Evolutionary conservation across 2,797 vertebrate species (phyloP), one percentile per base, ranked within the genome.

Genomic region (Enteromius fasciolatus): DNA sequence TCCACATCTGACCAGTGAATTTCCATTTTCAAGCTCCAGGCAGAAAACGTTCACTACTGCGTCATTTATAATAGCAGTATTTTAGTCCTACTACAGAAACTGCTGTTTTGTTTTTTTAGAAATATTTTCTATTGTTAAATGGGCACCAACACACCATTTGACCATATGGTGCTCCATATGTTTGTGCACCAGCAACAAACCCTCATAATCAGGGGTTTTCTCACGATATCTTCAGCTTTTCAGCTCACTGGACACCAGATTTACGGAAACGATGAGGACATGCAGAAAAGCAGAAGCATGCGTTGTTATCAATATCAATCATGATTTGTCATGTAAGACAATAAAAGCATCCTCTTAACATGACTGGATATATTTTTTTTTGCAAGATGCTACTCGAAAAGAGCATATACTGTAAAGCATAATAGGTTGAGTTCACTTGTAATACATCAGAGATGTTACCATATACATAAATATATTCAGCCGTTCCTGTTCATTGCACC

Each of bases 131-230:
- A 57, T 69, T 28, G 64, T 79, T 44, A 69, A 57, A 69, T 44
- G 50, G 33, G 77, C 44, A 78, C 7, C 14, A 52, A 78, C 20
- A 39, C 63, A 52, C 23, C 3, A 74, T 36, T 33, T 36, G 46
- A 36, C 28, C 61, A 67, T 67, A 78, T 78, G 76, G 76, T 67
- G 63, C 23, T 79, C 77, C 77, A 69, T 79, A 79, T 79, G 78
- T 69, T 68, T 79, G 15, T 31, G 20, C 33, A 79, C n/a, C 36
- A 17, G 48, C 33, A 68, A 52, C 50, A 69, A 20, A 31, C 23
- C 50, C 69, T 69, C n/a, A 39, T 54, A 54, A 54, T 36, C 18
- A 74, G 5, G 70, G 70, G 5, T 74, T 74, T 57, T 74, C 31
- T 75, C 18, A 75, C 20, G 7, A 75, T 41, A 39, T 75, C 50